A percentile compares a stretch with the other conserved stretches of the same genome.
These are phyloP conservation scores for Polia nebulosa DNA, from an alignment of 2,888 invertebrate species.

Conservation along the genomic window DNA sequence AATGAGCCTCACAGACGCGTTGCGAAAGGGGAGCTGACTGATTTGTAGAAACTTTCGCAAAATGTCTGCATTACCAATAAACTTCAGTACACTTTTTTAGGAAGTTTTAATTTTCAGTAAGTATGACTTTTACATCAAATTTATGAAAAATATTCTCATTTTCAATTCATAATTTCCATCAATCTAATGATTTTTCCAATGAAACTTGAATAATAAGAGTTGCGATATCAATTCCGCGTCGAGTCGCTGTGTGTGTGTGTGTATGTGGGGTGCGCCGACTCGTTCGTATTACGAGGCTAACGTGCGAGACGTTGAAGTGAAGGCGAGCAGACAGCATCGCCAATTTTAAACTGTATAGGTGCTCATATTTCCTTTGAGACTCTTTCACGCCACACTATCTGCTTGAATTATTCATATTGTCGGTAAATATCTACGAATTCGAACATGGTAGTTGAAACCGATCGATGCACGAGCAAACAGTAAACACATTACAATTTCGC, in stretches of 20 bases:
- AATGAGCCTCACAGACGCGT: slow-evolving; percentile 65
- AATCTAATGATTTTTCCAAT: slow-evolving; percentile 4
- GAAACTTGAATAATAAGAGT: slow-evolving; percentile 11
- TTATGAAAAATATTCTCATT: neutral
- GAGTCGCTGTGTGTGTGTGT: neutral
- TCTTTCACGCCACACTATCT: slow-evolving; percentile 82
- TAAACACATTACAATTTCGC: slow-evolving; percentile 29
- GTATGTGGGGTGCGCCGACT: slow-evolving; percentile 6
- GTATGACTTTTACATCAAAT: neutral
- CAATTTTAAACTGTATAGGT: slow-evolving; percentile 85
- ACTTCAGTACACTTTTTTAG: slow-evolving; percentile 34
- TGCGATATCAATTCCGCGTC: slow-evolving; percentile 26
- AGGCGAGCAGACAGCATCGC: slow-evolving; percentile 71
- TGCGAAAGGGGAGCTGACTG: slow-evolving; percentile 61
- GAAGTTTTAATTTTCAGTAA: slow-evolving; percentile 9
- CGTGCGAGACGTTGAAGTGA: slow-evolving; percentile 52
- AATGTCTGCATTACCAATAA: slow-evolving; percentile 43
- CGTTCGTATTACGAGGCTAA: slow-evolving; percentile 36
- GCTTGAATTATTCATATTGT: slow-evolving; percentile 87
- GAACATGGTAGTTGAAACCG: slow-evolving; percentile 77
- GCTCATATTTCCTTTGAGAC: slow-evolving; percentile 86
- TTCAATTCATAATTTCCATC: neutral
- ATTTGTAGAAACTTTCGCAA: slow-evolving; percentile 66
- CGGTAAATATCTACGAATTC: slow-evolving; percentile 84
- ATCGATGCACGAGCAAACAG: slow-evolving; percentile 60